Percentiles rank a stretch among this genome's conserved stretches.
phyloP scores from a whole-genome alignment of 2,113 vertebrate genomes.

The Phalacrocorax brasilianus region DNA sequence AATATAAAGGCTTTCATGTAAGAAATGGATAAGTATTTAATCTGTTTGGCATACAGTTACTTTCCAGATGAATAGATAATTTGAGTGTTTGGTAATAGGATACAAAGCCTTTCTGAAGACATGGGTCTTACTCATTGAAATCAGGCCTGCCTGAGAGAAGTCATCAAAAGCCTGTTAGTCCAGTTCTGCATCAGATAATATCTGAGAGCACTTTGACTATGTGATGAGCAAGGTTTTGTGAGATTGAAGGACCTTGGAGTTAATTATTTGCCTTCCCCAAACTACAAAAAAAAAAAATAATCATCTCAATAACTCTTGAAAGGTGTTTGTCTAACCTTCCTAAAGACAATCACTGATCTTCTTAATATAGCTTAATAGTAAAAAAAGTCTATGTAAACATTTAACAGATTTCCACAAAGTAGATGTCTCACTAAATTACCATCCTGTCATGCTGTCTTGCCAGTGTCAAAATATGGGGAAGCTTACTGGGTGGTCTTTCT shows the following conservation, averaged over 20 bases:
- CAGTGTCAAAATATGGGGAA: neutral
- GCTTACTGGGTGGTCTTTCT: neutral
- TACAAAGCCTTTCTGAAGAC: neutral
- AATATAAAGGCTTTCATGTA: neutral
- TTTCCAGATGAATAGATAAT: neutral
- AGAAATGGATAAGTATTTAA: neutral
- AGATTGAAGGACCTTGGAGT: neutral
- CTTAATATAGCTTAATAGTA: neutral
- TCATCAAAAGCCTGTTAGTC: neutral
- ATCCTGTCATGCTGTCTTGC: neutral
- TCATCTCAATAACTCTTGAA: neutral
- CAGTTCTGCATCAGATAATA: neutral
- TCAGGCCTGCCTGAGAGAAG: neutral
- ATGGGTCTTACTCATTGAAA: neutral
- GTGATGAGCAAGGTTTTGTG: neutral
- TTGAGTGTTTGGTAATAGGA: neutral
- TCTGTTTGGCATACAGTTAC: neutral
- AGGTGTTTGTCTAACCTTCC: neutral
- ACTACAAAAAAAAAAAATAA: neutral
- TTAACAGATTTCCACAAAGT: neutral
- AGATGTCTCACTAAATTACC: neutral
- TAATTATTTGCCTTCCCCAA: neutral
- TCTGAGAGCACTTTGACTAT: neutral
- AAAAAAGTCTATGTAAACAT: neutral
- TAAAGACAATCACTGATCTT: neutral